Evolutionary conservation across 2,797 vertebrate genomes (phyloP).

Genomic region (Luscinia megarhynchos): DNA sequence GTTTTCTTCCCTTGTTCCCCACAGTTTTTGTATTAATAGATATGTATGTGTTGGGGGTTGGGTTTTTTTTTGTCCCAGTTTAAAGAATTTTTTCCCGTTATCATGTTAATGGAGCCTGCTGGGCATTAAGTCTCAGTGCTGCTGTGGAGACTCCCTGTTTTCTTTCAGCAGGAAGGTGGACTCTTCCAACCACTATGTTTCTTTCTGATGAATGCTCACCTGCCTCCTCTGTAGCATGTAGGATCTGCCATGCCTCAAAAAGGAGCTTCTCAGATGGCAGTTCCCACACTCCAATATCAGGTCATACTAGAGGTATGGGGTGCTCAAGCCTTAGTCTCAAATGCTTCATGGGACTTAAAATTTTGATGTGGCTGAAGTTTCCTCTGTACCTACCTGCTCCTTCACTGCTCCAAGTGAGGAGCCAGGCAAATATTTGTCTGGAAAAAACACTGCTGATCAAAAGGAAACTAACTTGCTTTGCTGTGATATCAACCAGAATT

Average conservation of each 20-base stretch:
- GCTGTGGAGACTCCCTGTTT: neutral
- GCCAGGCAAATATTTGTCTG: neutral
- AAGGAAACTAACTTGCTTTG: neutral
- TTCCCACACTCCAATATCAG: neutral
- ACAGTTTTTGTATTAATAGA: neutral
- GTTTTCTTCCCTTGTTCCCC: neutral
- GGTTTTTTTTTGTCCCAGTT: too few species aligned
- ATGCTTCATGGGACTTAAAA: neutral
- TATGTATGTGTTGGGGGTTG: too few species aligned
- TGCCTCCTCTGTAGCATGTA: neutral
- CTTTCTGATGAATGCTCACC: neutral
- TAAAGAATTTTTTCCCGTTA: too few species aligned
- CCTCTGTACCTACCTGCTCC: neutral
- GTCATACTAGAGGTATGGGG: fast-evolving
- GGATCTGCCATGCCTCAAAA: neutral
- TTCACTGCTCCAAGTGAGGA: neutral
- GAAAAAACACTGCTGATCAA: neutral
- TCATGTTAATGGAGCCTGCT: too few species aligned
- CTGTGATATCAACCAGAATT: neutral
- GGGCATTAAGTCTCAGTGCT: neutral
- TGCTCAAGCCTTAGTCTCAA: neutral
- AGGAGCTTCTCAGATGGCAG: neutral
- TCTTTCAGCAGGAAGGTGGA: neutral
- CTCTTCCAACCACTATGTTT: fast-evolving
- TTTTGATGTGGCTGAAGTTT: neutral